These are phyloP conservation scores for Agonopterix arenella DNA, from an alignment of 2,888 invertebrate genomes.

Conservation along the genomic window DNA sequence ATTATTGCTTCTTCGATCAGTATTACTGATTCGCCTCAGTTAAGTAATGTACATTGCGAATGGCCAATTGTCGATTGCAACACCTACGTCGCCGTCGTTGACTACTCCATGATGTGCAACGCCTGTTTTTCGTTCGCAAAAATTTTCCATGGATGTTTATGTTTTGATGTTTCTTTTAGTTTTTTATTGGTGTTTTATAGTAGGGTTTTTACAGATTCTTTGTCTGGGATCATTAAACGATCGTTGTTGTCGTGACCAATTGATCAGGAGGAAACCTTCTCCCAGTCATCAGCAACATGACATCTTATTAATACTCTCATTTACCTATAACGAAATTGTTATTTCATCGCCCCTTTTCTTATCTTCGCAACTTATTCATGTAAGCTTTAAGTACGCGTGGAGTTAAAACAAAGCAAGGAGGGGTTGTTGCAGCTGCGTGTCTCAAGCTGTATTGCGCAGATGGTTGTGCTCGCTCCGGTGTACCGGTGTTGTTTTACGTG, in stretches of 20 bases:
- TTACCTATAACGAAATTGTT: not conserved
- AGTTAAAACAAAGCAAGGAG: constrained; percentile 45
- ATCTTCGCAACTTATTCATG: not conserved
- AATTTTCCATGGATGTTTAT: not conserved
- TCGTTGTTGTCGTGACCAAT: no score
- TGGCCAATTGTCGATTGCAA: constrained; percentile 23
- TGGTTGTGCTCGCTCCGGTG: constrained; percentile 22
- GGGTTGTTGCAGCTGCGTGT: constrained; percentile 41
- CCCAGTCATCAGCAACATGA: no score
- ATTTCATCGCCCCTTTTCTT: constrained; percentile 2
- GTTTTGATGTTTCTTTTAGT: no score
- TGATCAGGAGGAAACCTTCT: no score
- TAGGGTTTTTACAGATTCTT: no score
- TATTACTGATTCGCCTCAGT: constrained; percentile 30
- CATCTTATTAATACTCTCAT: no score
- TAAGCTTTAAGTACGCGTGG: constrained; percentile 2
- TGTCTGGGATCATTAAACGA: no score
- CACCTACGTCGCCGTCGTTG: constrained; percentile 16
- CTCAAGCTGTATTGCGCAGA: constrained; percentile 33
- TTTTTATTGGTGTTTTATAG: no score
- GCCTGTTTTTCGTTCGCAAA: not conserved
- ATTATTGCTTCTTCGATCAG: not conserved
- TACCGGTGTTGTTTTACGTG: constrained; percentile 6
- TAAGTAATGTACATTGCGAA: constrained; percentile 11
- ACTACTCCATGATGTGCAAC: constrained; percentile 7